Conservation (phyloP, 1,140 invertebrate species). For the Onthophagus taurus region DNA sequence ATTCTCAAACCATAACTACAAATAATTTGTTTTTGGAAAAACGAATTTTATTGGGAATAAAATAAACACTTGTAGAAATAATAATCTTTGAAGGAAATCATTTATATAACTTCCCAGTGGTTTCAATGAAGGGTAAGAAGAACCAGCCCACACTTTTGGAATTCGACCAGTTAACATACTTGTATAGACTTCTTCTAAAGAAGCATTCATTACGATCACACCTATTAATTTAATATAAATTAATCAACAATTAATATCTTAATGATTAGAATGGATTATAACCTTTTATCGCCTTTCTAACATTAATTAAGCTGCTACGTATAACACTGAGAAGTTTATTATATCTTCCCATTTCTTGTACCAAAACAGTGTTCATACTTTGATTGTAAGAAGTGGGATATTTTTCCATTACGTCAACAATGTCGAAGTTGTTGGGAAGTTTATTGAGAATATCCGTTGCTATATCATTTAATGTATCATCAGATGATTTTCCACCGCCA, state of each 20-base stretch:
- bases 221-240: conserved; percentile 40
- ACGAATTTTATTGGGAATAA: too few relatives aligned
- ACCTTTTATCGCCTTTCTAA: conserved; percentile 86
- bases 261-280: too few relatives aligned
- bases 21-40: conserved; percentile 10
- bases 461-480: conserved; percentile 60
- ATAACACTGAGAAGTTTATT: conserved; percentile 72
- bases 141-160: conserved; percentile 70
- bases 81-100: conserved; percentile 74
- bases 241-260: too few relatives aligned
- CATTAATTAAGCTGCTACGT: conserved; percentile 61
- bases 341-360: conserved; percentile 89
- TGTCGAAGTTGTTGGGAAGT: conserved; percentile 65
- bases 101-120: conserved; percentile 82
- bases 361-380: conserved; percentile 86
- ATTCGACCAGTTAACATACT: conserved; percentile 78
- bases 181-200: conserved; percentile 77
- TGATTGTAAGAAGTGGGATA: conserved; percentile 75
- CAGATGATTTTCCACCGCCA: conserved; percentile 45
- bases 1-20: conserved; percentile 70
- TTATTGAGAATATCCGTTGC: conserved; percentile 60
- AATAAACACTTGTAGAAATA: conserved; percentile 58
- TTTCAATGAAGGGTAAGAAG: conserved; percentile 89
- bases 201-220: conserved; percentile 73
- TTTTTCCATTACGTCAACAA: conserved; percentile 54